Base-by-base conservation (phyloP, 2,113 vertebrate genomes). In the Xenopus laevis region DNA sequence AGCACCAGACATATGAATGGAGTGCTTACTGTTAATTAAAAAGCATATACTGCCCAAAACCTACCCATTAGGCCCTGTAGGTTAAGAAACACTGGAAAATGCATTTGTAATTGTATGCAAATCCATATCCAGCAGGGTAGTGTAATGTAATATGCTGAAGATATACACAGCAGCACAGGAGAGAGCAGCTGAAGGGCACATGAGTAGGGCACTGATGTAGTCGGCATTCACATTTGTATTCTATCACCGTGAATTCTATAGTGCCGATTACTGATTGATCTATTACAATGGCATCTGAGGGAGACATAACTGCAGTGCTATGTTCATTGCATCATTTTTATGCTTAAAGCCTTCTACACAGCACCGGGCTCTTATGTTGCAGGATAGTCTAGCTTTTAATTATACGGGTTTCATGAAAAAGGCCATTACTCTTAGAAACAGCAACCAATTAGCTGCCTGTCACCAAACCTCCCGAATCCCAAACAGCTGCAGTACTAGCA, bases 351-450 rank as follows among this genome's bases (percentile, higher is more conserved):
- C 64, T 59, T 18, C 46, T 60, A 40, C 66, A n/a, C 67, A 66
- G 76, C 53, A 81, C 71, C 53, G 16, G 3, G 53, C 17, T 55
- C 80, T 82, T 79, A 74, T 50, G 71, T 65, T 27, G 63, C 21
- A 40, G 53, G 44, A 23, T 33, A 50, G 40, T 59, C 27, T 57
- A 59, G 65, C 47, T 60, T 74, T 60, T 68, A 74, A 74, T 74
- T 74, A 74, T 21, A 58, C 55, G 44, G 21, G 33, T 60, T 74
- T 46, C 47, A 27, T 65, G 64, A 67, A 40, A 74, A 74, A 74
- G 60, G 58, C 59, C 55, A 74, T 74, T 68, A 65, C 64, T 74
- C 55, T 74, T 68, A 59, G 64, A 74, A 72, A 68, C 55, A 33
- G 72, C 55, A 65, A 55, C 72, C 72, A 74, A 74, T 68, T 74